Evolutionary conservation across 2,797 vertebrate species (phyloP), one percentile per base, ranked within the genome.

Genomic region (Siniperca obscura): DNA sequence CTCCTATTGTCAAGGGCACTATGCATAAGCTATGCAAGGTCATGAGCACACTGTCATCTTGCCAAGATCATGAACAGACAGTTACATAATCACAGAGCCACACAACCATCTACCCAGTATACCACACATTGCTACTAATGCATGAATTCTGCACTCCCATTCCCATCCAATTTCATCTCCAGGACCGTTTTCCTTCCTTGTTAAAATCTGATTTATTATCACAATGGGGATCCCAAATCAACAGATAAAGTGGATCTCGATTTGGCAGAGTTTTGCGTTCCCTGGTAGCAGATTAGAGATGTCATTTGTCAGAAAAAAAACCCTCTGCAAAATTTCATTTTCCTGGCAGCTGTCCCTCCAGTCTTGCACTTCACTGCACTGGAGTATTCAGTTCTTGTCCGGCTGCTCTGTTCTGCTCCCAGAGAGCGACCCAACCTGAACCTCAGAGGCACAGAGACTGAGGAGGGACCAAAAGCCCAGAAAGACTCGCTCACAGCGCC

Each of bases 1-100:
- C 81, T 84, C 76, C 70, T 71, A 72, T 82, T 70, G 82, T 88
- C 90, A 88, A 87, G 86, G 89, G 66, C 86, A 56, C 48, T 42
- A 34, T 77, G 62, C 71, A 70, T 44, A 62, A 66, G 74, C 82
- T 38, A 25, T 60, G 57, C 78, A 91, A 90, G 89, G 90, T 94
- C 91, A 90, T 1, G 50, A 36, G 68, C 53, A 22, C 66, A 14
- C 64, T 81, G 76, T 80, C 46, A 85, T 90, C 80, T 60, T 8
- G 21, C 38, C 36, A 13, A 66, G 76, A 82, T 84, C 79, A 61
- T 5, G 3, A 75, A 56, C 40, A 69, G 81, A 70, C 64, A 79
- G 30, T 56, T 13, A 36, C 56, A 60, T 48, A 64, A 34, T 21
- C 38, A 59, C 69, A 17, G n/a, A 42, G 50, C 14, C 19, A 46